Percentiles rank a stretch among this genome's conserved stretches.
Conservation (phyloP, 2,797 vertebrate genomes). For the Lophius americanus region DNA sequence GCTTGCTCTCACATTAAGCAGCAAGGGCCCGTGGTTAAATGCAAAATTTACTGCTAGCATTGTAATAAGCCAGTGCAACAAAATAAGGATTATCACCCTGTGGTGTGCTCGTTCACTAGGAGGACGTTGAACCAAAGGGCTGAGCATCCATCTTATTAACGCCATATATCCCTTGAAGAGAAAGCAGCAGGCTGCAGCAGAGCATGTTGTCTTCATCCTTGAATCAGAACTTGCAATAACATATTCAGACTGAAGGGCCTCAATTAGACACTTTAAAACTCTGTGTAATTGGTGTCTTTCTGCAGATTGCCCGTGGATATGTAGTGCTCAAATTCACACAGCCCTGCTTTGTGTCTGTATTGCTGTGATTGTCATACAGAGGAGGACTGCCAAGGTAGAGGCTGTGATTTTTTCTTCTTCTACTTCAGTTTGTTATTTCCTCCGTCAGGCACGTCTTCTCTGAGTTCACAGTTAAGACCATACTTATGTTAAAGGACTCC, state of each 20-base stretch:
- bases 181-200: conserved; percentile 70
- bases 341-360: conserved; percentile 69
- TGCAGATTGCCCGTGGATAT: conserved; percentile 79
- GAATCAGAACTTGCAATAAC: conserved; percentile 81
- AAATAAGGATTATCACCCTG: conserved; percentile 84
- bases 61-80: conserved; percentile 85
- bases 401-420: conserved; percentile 43
- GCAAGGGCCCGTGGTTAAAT: conserved; percentile 74
- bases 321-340: conserved; percentile 75
- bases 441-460: conserved; percentile 21
- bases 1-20: conserved; percentile 73
- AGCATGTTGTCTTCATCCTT: conserved; percentile 82
- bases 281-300: conserved; percentile 83
- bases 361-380: conserved; percentile 71
- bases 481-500: conserved; percentile 3
- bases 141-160: conserved; percentile 82
- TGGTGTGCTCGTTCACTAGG: conserved; percentile 77
- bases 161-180: conserved; percentile 81
- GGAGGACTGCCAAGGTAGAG: conserved; percentile 59
- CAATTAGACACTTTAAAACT: conserved; percentile 84
- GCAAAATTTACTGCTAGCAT: conserved; percentile 80
- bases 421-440: conserved; percentile 19
- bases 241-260: conserved; percentile 85
- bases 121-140: conserved; percentile 77
- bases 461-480: conserved; percentile 17